These are phyloP conservation scores for Dipodomys spectabilis DNA, from an alignment of 2,113 vertebrate species.

Conservation along the genomic window DNA sequence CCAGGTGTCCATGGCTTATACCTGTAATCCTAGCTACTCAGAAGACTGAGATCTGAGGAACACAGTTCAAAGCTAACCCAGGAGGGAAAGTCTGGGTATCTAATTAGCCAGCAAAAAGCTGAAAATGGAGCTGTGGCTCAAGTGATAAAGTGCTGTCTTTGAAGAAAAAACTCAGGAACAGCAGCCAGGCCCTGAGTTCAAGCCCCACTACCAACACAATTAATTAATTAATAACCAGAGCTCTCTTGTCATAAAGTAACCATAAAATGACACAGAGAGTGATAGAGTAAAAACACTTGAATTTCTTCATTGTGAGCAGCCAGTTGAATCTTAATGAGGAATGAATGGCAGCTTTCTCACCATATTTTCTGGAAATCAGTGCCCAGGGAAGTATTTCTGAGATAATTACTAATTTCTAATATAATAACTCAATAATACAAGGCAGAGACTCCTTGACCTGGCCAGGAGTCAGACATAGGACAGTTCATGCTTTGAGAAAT, in stretches of 20 bases:
- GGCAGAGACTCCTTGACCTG: background rate
- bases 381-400: background rate
- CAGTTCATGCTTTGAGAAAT: background rate
- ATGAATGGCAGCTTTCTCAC: background rate
- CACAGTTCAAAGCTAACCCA: too few species aligned
- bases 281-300: background rate
- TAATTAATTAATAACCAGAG: background rate
- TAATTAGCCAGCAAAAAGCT: too few species aligned
- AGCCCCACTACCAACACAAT: background rate
- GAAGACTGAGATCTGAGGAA: too few species aligned
- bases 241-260: slow-evolving; percentile 34
- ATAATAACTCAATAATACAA: background rate
- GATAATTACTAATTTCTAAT: background rate
- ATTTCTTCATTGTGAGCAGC: background rate
- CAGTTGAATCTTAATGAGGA: background rate
- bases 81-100: too few species aligned
- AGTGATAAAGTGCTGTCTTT: too few species aligned
- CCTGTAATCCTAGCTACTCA: too few species aligned
- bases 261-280: background rate
- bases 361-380: background rate
- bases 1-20: too few species aligned
- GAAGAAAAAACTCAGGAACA: too few species aligned
- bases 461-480: background rate
- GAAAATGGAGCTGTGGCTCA: too few species aligned
- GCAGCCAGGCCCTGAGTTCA: too few species aligned